Conservation (phyloP, 1,140 invertebrate genomes). For the Euura lappo region DNA sequence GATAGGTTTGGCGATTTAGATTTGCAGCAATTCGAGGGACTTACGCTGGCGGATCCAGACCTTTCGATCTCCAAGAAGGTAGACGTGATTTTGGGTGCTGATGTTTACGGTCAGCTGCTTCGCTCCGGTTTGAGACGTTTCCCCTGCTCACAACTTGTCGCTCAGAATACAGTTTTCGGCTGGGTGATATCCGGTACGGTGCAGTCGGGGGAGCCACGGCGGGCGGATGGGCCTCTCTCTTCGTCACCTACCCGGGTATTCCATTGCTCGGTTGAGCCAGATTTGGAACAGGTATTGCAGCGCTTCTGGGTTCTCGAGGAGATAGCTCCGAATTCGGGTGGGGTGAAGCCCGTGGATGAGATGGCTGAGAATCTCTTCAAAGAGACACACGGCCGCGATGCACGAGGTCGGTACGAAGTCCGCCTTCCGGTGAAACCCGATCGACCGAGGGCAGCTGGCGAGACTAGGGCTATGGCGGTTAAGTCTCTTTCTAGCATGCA, state of each 20-base stretch:
- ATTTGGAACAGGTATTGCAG: not conserved
- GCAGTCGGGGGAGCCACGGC: not conserved
- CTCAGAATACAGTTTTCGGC: not conserved
- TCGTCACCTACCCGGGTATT: not conserved
- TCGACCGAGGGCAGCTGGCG: not conserved
- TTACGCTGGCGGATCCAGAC: not conserved
- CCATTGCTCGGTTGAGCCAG: not conserved
- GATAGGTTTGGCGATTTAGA: not conserved
- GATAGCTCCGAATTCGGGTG: not conserved
- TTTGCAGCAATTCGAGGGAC: not conserved
- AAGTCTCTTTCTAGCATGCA: constrained; percentile 13
- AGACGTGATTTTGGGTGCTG: too few relatives aligned
- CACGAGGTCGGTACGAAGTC: too few relatives aligned
- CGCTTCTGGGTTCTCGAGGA: not conserved
- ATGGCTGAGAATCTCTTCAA: not conserved
- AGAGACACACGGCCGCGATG: too few relatives aligned
- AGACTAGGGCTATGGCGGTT: constrained; percentile 11
- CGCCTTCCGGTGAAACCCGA: too few relatives aligned
- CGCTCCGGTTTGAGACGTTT: not conserved
- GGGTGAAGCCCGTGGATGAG: not conserved
- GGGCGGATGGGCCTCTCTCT: not conserved
- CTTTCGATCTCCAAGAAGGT: not conserved
- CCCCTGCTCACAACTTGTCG: not conserved
- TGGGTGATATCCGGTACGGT: not conserved
- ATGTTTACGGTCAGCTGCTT: not conserved